A percentile compares a stretch with the other conserved stretches of the same genome.
phyloP scores from a whole-genome alignment of 2,888 invertebrate species.

The Euspilapteryx auroguttella region DNA sequence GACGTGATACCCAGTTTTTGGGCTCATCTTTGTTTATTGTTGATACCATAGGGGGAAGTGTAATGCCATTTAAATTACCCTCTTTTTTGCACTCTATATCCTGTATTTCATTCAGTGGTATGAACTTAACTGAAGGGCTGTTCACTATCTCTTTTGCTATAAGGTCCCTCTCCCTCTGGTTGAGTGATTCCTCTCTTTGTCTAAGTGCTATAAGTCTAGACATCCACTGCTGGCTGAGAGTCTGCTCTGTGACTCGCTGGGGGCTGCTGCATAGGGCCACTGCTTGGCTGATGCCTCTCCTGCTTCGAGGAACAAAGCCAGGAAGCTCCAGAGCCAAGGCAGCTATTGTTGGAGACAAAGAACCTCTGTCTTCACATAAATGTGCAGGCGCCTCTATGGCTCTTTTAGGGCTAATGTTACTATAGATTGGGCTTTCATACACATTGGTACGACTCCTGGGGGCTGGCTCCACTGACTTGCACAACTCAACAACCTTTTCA shows the following conservation, averaged over 20 bases:
- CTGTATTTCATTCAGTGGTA: slow-evolving; percentile 17
- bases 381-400: slow-evolving; percentile 13
- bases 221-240: slow-evolving; percentile 61
- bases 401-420: slow-evolving; percentile 27
- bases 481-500: slow-evolving; percentile 37
- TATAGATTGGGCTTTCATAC: slow-evolving; percentile 34
- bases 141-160: slow-evolving; percentile 42
- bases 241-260: slow-evolving; percentile 53
- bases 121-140: slow-evolving; percentile 31
- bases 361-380: slow-evolving; percentile 10
- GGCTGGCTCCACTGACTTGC: slow-evolving; percentile 24
- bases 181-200: slow-evolving; percentile 51
- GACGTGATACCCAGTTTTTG: slow-evolving; percentile 17
- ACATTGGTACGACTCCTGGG: slow-evolving; percentile 23
- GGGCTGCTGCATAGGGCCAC: slow-evolving; percentile 29
- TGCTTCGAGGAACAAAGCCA: slow-evolving; percentile 43
- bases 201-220: slow-evolving; percentile 51
- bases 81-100: slow-evolving; percentile 10
- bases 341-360: slow-evolving; percentile 42
- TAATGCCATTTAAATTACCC: slow-evolving; percentile 32
- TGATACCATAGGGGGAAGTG: slow-evolving; percentile 32
- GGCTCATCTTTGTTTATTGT: slow-evolving; percentile 13
- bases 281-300: slow-evolving; percentile 25
- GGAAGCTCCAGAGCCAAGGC: slow-evolving; percentile 49
- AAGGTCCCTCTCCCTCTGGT: slow-evolving; percentile 47